These are phyloP conservation scores for Linurgus olivaceus DNA, from an alignment of 2,797 vertebrate species.

Conservation along the genomic window DNA sequence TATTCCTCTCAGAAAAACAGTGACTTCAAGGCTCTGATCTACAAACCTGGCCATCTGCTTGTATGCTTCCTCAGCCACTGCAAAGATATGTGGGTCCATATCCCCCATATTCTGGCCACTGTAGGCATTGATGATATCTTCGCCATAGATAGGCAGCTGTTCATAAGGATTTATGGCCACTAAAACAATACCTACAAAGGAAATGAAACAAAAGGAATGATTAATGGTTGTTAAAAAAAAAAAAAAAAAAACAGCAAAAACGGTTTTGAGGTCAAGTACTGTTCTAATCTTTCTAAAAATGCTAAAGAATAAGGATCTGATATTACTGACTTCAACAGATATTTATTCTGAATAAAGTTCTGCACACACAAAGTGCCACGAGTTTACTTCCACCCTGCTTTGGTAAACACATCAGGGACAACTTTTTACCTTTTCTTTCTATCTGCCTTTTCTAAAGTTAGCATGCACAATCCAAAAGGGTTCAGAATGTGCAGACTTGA, in stretches of 20 bases:
- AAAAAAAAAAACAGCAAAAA: not conserved
- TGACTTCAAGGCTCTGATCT: not conserved
- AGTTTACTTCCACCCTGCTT: not conserved
- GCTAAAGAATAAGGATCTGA: not conserved
- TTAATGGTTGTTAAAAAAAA: not conserved
- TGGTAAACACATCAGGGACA: not conserved
- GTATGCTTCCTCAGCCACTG: conserved; percentile 96
- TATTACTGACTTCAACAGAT: not conserved
- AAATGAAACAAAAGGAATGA: not conserved
- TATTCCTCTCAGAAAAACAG: not conserved
- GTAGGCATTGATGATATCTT: conserved; percentile 97
- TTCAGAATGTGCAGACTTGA: accelerated
- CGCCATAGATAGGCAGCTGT: conserved; percentile 92
- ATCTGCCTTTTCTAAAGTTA: not conserved
- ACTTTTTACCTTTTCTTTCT: not conserved
- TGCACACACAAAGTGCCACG: not conserved
- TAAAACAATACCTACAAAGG: conserved; percentile 88
- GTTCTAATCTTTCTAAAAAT: not conserved
- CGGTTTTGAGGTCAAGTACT: not conserved
- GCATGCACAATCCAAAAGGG: not conserved
- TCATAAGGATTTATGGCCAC: conserved; percentile 99
- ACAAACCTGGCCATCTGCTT: conserved; percentile 99
- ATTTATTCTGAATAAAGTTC: not conserved
- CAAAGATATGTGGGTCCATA: conserved; percentile 99
- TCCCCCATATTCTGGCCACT: conserved; percentile 99